A percentile compares a stretch with the other conserved stretches of the same genome.
Evolutionary conservation across 1,140 invertebrate species (phyloP).

Genomic region (Tetragonula clypearis): DNA sequence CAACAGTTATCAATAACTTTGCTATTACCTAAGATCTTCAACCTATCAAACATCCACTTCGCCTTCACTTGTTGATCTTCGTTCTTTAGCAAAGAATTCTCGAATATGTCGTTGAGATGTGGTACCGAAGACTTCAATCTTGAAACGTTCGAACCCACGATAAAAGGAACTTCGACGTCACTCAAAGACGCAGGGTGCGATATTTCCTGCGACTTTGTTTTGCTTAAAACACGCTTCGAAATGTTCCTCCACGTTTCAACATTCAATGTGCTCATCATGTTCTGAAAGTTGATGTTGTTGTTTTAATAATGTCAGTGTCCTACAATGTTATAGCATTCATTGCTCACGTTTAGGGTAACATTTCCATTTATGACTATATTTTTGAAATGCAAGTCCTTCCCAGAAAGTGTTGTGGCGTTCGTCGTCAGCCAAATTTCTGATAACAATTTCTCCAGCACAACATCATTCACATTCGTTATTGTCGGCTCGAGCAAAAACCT

Average conservation of each 20-base stretch:
- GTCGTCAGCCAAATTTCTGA: conserved; percentile 67
- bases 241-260: conserved; percentile 59
- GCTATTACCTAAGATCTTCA: conserved; percentile 57
- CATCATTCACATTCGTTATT: conserved; percentile 62
- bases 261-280: conserved; percentile 12
- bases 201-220: conserved; percentile 70
- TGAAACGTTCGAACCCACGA: conserved; percentile 56
- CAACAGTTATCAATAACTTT: neutral
- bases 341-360: conserved; percentile 36
- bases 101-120: conserved; percentile 62
- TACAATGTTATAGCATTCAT: conserved; percentile 1
- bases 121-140: conserved; percentile 50
- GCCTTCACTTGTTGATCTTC: conserved; percentile 55
- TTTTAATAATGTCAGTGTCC: neutral
- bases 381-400: conserved; percentile 44
- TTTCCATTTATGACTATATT: conserved; percentile 41
- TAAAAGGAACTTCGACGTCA: conserved; percentile 42
- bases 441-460: conserved; percentile 55
- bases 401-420: conserved; percentile 50
- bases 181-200: conserved; percentile 46
- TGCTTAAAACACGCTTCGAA: conserved; percentile 66
- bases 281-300: conserved; percentile 29
- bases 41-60: conserved; percentile 61
- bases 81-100: conserved; percentile 67
- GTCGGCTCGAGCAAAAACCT: conserved; percentile 67